Conservation (phyloP, 2,797 vertebrate genomes). For the Gymnocypris eckloni region DNA sequence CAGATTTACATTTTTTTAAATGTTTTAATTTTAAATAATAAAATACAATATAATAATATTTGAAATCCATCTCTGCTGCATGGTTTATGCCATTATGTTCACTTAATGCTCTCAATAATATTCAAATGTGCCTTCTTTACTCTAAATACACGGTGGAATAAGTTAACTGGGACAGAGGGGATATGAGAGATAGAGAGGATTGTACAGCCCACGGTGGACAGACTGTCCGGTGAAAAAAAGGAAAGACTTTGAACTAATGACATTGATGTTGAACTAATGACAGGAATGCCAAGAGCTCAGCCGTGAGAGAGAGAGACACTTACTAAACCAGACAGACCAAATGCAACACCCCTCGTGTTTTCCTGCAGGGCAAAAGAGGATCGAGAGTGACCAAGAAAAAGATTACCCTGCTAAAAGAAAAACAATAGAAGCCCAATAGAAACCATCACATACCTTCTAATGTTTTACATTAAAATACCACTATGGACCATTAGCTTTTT, state of each 20-base stretch:
- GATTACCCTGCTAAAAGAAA: neutral
- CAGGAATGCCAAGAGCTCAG: conserved; percentile 14
- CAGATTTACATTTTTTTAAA: too few species aligned
- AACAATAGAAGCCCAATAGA: too few species aligned
- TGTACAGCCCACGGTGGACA: conserved; percentile 11
- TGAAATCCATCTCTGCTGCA: neutral
- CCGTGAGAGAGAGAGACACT: conserved; percentile 2
- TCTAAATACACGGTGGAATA: neutral
- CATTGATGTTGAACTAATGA: conserved; percentile 2
- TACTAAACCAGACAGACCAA: conserved; percentile 33
- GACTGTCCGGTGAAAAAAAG: neutral
- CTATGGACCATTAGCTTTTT: too few species aligned
- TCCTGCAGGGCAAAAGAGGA: conserved; percentile 21
- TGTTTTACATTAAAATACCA: too few species aligned
- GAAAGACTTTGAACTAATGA: conserved; percentile 36
- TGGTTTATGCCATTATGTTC: neutral
- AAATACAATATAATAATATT: too few species aligned
- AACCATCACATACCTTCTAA: too few species aligned
- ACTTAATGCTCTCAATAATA: neutral
- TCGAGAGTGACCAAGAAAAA: conserved; percentile 6
- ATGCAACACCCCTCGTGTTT: conserved; percentile 25
- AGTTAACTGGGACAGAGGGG: conserved; percentile 34
- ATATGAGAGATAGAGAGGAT: conserved; percentile 22
- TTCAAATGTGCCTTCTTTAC: neutral
- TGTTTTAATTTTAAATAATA: too few species aligned